Conservation (phyloP, 23 tunicate genomes). For the Aplidium turbinatum region DNA sequence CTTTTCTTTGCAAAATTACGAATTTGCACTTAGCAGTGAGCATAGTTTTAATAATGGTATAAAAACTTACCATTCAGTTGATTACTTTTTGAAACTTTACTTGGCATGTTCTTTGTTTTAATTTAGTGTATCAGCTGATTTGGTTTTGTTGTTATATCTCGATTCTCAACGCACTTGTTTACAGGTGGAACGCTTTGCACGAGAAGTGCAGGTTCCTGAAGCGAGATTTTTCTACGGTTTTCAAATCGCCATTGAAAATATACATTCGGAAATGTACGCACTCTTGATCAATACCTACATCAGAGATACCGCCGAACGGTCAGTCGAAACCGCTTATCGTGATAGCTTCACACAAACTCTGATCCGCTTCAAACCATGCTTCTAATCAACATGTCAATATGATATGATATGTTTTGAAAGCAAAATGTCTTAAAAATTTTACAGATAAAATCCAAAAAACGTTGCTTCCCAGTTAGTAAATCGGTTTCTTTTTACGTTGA, state of each 20-base stretch:
- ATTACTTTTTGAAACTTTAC: too few species aligned
- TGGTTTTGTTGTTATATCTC: too few species aligned
- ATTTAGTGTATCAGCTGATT: too few species aligned
- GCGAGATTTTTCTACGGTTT: constrained; percentile 90
- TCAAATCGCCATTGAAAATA: constrained; percentile 82
- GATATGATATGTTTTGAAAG: neutral
- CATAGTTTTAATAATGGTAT: too few species aligned
- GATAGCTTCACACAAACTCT: neutral
- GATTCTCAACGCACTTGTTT: too few species aligned
- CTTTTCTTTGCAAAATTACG: neutral
- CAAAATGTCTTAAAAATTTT: too few species aligned
- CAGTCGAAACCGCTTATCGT: neutral
- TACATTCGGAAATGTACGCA: constrained; percentile 83
- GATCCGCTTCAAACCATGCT: neutral
- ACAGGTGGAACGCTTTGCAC: constrained; percentile 76
- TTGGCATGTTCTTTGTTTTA: too few species aligned
- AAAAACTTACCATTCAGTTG: too few species aligned
- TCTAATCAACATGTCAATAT: neutral
- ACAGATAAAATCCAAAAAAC: too few species aligned
- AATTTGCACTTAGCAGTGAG: neutral
- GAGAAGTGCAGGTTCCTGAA: constrained; percentile 78
- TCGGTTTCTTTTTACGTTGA: too few species aligned
- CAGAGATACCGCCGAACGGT: constrained; percentile 80
- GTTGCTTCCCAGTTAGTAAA: too few species aligned
- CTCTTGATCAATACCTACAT: constrained; percentile 79